Percentiles rank a stretch among this genome's conserved stretches.
These are phyloP conservation scores for Netelia inedita DNA, from an alignment of 2,888 invertebrate species.

Conservation along the genomic window DNA sequence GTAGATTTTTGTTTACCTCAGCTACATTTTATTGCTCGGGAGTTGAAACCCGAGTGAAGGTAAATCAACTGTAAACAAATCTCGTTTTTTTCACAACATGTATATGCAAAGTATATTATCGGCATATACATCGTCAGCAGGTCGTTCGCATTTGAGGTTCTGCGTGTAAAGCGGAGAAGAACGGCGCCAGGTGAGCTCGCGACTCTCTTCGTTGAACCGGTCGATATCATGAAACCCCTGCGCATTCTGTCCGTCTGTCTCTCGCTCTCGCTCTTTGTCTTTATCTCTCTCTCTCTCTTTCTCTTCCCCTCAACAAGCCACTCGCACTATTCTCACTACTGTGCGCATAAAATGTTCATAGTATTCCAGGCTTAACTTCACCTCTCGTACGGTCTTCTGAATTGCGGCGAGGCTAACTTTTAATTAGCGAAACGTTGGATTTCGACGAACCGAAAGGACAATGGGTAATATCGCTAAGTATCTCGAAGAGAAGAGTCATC, in stretches of 20 bases:
- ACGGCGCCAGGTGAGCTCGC: neutral
- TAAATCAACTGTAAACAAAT: too few species aligned
- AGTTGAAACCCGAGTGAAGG: too few species aligned
- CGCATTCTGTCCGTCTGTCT: constrained; percentile 9
- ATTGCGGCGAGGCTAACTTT: constrained; percentile 57
- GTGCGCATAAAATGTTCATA: constrained; percentile 48
- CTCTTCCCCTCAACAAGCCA: neutral
- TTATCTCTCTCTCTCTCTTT: neutral
- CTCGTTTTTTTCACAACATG: too few species aligned
- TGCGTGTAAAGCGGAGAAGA: constrained; percentile 10
- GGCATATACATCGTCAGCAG: constrained; percentile 7
- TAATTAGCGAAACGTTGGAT: constrained; percentile 63
- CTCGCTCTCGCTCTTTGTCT: neutral
- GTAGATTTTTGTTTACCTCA: too few species aligned
- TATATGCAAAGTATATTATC: neutral
- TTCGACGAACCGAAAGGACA: constrained; percentile 51
- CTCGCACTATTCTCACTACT: constrained; percentile 15
- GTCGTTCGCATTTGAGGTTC: constrained; percentile 26
- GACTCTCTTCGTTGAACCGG: constrained; percentile 55
- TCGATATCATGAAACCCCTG: constrained; percentile 59
- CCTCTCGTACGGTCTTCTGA: constrained; percentile 38
- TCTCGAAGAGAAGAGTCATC: constrained; percentile 15
- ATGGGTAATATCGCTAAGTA: constrained; percentile 33
- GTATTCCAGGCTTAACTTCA: constrained; percentile 26
- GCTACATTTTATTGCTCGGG: too few species aligned